phyloP scores from a whole-genome alignment of 2,797 vertebrate genomes.

The Pantherophis alleghaniensis region DNA sequence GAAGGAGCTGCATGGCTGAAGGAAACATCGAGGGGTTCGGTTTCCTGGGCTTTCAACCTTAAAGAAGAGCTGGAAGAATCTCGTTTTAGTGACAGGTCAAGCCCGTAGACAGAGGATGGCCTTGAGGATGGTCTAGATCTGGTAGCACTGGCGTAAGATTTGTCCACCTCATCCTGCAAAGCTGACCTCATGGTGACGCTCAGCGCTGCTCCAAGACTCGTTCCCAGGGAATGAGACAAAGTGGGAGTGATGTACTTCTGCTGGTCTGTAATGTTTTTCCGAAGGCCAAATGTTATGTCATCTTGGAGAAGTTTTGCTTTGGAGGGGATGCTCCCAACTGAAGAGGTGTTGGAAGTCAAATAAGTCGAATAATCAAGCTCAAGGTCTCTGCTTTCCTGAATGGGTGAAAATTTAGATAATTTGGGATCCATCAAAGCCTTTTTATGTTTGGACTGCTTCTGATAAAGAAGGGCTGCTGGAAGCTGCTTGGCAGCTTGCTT shows the following conservation, averaged over 20 bases:
- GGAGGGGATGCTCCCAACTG: conserved; percentile 87
- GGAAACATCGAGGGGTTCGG: conserved; percentile 89
- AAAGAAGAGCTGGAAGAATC: conserved; percentile 95
- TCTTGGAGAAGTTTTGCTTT: conserved; percentile 95
- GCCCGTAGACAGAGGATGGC: conserved; percentile 96
- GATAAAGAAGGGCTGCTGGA: conserved; percentile 91
- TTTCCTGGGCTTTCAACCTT: conserved; percentile 89
- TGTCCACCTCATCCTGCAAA: conserved; percentile 86
- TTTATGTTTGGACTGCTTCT: conserved; percentile 97
- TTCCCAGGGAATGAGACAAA: conserved; percentile 82
- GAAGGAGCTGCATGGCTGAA: conserved; percentile 84
- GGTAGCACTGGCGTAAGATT: conserved; percentile 88
- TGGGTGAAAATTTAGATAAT: conserved; percentile 94
- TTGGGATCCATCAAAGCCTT: conserved; percentile 93
- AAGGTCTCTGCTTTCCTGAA: conserved; percentile 93
- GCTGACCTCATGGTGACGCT: conserved; percentile 82
- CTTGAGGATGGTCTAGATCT: conserved; percentile 93
- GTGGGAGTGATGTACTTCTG: conserved; percentile 92
- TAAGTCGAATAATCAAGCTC: conserved; percentile 92
- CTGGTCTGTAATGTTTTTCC: conserved; percentile 96
- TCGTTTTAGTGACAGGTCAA: conserved; percentile 95
- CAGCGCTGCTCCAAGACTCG: conserved; percentile 84
- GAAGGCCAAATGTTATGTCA: conserved; percentile 94
- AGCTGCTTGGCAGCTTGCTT: conserved; percentile 99
- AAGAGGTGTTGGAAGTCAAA: conserved; percentile 87